Evolutionary conservation across 2,888 invertebrate genomes (phyloP), one percentile per base, ranked within the genome.

Genomic region (Seira sanloemensis): DNA sequence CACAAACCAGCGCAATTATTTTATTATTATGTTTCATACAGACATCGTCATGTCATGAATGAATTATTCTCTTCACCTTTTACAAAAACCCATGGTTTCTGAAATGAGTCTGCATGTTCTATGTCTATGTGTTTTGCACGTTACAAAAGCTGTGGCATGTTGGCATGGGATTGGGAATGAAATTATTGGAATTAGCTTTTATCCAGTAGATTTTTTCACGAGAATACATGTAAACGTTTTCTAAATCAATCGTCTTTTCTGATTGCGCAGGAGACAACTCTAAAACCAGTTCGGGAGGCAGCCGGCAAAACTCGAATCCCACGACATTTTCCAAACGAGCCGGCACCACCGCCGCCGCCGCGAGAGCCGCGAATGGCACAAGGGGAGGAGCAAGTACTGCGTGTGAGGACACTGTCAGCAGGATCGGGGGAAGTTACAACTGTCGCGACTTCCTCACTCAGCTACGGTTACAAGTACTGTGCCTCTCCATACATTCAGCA

Each of bases 391-490:
- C 9, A 50, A 5, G 18, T 24, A 1, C 5, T 23, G 18, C 1
- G 72, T 88, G 87, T 74, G 68, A 67, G 82, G 88, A 89, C 76
- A 84, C 88, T 78, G 85, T 89, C 16, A 85, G 80, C 80, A 79
- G 86, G 12, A 89, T 89, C 66, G 89, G 89, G 78, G 89, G 91
- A 71, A 91, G 91, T 65, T 90, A 92, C 86, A 91, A 91, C 26
- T 92, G 92, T 88, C 89, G 90, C 73, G 91, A 92, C 86, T 92
- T 92, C 89, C 90, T 92, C 77, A 89, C 90, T 62, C 91, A n/a
- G 91, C 67, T 92, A 91, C 89, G 92, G 92, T 78, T 91, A 90
- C 89, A 91, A 91, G 82, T 92, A 92, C 90, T 92, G 92, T 89
- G 90, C 90, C 77, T 91, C 92, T 79, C 90, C 90, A 66, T 92